Base-by-base conservation (phyloP, 2,113 vertebrate genomes). In the Acanthochromis polyacanthus region DNA sequence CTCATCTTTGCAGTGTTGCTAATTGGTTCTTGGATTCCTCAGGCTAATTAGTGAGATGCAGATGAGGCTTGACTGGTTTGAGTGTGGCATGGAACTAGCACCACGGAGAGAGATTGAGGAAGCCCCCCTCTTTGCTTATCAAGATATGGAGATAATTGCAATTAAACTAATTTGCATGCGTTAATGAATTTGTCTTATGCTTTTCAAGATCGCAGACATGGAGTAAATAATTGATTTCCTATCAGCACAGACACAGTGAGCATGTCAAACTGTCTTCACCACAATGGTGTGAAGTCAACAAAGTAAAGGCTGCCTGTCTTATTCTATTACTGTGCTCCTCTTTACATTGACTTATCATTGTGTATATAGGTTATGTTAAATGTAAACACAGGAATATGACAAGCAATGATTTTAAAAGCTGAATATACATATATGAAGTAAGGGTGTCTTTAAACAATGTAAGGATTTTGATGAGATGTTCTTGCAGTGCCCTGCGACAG, bases 111-210 rank as follows among this genome's bases (percentile, higher is more conserved):
- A 83, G 83, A 60, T 66, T 78, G 62, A 78, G 65, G 71, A 73
- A 59, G 67, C 64, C 78, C 83, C 78, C 66, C 66, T 52, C 71
- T 67, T 79, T 81, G 43, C 88, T 92, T 87, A 91, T 88, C 76
- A 87, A 86, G 85, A 93, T 91, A 85, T 68, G 80, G 72, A 91
- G 92, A 93, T 93, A 91, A 92, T 90, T 93, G 85, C 88, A 92
- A 91, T 92, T 92, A 88, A 61, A 82, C 75, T 83, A 22, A 93
- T 94, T 94, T 92, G 91, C 92, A 92, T 92, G 90, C 72, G 75
- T 90, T 92, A 90, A 92, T 93, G 57, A 92, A 89, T 90, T 89
- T 89, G 86, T 91, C 81, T 79, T 68, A 76, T 80, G 78, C 83
- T 79, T 88, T 82, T 84, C 61, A 72, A 75, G 82, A 86, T 91